Base-by-base conservation (phyloP, 1,140 invertebrate genomes). In the Trypoxylus dichotomus region DNA sequence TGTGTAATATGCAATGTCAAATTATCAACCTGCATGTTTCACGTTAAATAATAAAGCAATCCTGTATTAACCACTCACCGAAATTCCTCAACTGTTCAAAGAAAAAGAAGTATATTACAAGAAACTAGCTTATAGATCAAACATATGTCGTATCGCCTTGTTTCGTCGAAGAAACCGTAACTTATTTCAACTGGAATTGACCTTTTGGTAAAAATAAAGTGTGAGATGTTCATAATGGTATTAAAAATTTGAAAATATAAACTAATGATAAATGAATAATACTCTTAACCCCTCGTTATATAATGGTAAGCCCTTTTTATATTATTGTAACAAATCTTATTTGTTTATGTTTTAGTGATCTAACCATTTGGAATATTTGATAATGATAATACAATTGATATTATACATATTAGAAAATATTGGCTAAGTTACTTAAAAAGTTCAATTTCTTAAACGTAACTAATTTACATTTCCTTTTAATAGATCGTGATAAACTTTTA, bases 311-410 rank as follows among this genome's bases (percentile, higher is more conserved):
- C 24, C 3, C 5, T 63, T 63, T 27, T 27, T 63, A 11, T 63
- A 11, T 27, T 63, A 19, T 63, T 63, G n/a, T 25, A 63, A 13
- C 21, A 63, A 47, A 47, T 47, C 3, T 13, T 19, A 63, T 63
- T 11, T 63, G 13, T 37, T 37, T 63, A 63, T 63, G 13, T 63
- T 63, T 63, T 63, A 63, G 60, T 63, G 60, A 63, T 63, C 60
- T 63, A 63, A 63, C 24, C 60, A 27, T 21, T 25, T 27, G 60
- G 25, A 25, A 25, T 63, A 5, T 24, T 25, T 63, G 6, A 63
- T 27, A 25, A 63, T 63, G 25, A 63, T 21, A 11, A 25, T 25
- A 11, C 60, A 63, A 27, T 63, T 63, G 25, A 63, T 63, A 63
- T 63, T 63, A 63, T 13, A 25, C 7, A 63, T 27, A 24, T 63